These are phyloP conservation scores for Hoplias malabaricus DNA, from an alignment of 2,113 vertebrate species.

Conservation along the genomic window DNA sequence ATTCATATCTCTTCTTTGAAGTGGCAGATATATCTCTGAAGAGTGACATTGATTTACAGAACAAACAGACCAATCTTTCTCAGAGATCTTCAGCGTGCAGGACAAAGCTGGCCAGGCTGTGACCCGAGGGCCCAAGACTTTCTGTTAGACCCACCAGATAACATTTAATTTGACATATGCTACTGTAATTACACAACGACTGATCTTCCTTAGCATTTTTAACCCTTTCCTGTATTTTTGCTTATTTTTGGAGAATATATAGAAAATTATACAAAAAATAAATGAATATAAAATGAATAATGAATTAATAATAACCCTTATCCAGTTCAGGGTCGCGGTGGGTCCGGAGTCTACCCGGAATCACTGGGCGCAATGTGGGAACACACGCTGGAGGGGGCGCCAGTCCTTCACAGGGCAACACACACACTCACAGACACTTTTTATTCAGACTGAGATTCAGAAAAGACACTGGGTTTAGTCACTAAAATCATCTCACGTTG, in stretches of 20 bases:
- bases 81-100: background rate
- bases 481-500: too few species aligned
- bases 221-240: background rate
- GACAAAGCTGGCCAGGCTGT: background rate
- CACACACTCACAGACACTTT: too few species aligned
- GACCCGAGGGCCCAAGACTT: background rate
- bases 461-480: too few species aligned
- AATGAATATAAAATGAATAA: too few species aligned
- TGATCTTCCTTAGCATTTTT: background rate
- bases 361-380: too few species aligned
- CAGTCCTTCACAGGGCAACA: too few species aligned
- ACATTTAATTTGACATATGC: background rate
- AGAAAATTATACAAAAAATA: too few species aligned
- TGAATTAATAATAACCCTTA: too few species aligned
- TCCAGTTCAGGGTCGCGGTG: too few species aligned
- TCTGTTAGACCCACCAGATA: background rate
- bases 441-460: too few species aligned
- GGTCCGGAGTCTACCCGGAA: too few species aligned
- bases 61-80: background rate
- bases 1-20: slow-evolving; percentile 38
- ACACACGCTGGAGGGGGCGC: too few species aligned
- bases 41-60: slow-evolving; percentile 17
- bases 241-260: background rate
- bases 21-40: background rate
- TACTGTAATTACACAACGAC: background rate